These are phyloP conservation scores for Drepanosiphum platanoidis DNA, from an alignment of 2,888 invertebrate species.

Conservation along the genomic window DNA sequence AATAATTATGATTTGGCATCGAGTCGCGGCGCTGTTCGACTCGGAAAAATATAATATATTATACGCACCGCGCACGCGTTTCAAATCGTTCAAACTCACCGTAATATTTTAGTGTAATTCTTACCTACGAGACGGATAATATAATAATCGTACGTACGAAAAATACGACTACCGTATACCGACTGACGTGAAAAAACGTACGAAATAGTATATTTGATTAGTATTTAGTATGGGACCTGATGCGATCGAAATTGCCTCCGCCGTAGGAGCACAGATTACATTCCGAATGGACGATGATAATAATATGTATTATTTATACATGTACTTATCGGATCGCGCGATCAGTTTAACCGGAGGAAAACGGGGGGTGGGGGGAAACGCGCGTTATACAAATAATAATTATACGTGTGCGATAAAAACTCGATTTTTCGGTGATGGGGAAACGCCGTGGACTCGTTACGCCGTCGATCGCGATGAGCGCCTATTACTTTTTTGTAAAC, in stretches of 20 bases:
- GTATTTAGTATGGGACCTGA: too few relatives aligned
- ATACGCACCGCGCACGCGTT: too few relatives aligned
- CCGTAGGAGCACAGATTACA: too few relatives aligned
- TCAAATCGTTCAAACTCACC: too few relatives aligned
- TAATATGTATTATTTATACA: too few relatives aligned
- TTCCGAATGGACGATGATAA: too few relatives aligned
- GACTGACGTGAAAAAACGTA: too few relatives aligned
- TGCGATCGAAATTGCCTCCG: too few relatives aligned
- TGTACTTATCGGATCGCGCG: background rate
- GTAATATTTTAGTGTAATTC: background rate
- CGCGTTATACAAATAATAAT: background rate
- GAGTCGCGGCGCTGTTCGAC: background rate
- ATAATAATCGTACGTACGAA: background rate
- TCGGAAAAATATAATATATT: too few relatives aligned
- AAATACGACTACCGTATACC: too few relatives aligned
- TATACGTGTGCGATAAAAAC: background rate
- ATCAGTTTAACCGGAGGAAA: background rate
- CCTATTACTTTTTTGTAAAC: background rate
- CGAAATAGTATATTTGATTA: too few relatives aligned
- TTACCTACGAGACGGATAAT: background rate
- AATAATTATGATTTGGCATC: background rate
- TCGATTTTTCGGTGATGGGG: background rate
- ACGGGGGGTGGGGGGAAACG: background rate
- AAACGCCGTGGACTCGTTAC: too few relatives aligned
- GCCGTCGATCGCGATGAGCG: background rate